Evolutionary conservation across 2,888 invertebrate species (phyloP), one percentile per base, ranked within the genome.

Genomic region (Drosophila yooni): DNA sequence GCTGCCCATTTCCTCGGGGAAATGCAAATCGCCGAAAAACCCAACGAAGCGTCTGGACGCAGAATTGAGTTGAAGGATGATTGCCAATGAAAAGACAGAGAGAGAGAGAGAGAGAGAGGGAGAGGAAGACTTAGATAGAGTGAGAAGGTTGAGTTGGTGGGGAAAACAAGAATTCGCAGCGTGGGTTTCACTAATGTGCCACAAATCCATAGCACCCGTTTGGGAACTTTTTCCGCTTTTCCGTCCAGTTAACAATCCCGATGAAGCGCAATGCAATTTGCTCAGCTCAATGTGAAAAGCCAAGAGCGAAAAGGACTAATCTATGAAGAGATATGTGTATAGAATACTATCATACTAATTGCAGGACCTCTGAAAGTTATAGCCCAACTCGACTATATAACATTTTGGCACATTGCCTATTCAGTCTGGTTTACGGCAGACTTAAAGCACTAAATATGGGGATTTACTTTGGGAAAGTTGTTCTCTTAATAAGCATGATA

Each of bases 11-110:
- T 72, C 81, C 79, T 64, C 34, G 8, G 78, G 78, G 81, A 77
- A 78, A 84, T 84, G 84, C 89, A 84, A 89, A 84, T 89, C 88
- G 88, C 74, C 80, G 48, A 58, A 81, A 56, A 77, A 61, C 76
- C 63, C 80, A 83, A 81, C 88, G 74, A 83, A 80, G 77, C 85
- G 71, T 73, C 76, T 67, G 76, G 68, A 56, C 74, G 70, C 72
- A 72, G 65, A 78, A 84, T 63, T 70, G 83, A 72, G 81, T 53
- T 75, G 69, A 76, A 80, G 66, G 61, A 67, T 82, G 52, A 66
- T 63, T 63, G 67, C 70, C 58, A 36, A 27, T 11, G 27, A 25
- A n/a, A 18, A 29, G 18, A 1, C 2, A 51, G 25, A 15, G 7
- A 29, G 27, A 38, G 36, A 54, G n/a, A n/a, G 27, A 43, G 65